Base-by-base conservation (phyloP, 2,888 invertebrate species). In the Syrphus vitripennis region DNA sequence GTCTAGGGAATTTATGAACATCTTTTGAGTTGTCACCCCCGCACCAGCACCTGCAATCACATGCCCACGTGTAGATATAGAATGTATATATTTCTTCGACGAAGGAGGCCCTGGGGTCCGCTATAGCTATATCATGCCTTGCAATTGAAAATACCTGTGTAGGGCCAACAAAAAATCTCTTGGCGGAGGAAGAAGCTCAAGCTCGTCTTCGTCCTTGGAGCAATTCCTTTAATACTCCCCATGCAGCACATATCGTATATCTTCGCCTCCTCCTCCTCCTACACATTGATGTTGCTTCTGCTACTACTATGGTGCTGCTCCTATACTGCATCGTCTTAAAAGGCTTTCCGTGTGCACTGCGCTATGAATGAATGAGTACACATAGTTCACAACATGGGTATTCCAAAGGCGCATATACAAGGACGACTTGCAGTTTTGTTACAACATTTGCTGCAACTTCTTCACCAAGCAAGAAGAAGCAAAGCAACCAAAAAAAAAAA, bases 301-400 rank as follows among this genome's bases (percentile, higher is more conserved):
- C 12, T 45, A 63, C 19, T 7, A 3, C 19, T 10, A 29, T 31
- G 31, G 6, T 31, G 21, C 21, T 50, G 24, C 50, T 50, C 26
- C 63, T 12, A n/a, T n/a, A 12, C 37, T 53, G 72, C 53, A 76
- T 77, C 84, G 84, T 81, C 86, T 86, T 86, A 86, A 86, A 86
- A 86, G 86, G 86, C 86, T 86, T 86, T 86, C 65, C 82, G 70
- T 86, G 86, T 86, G 86, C 86, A 82, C 14, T 72, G 69, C 77
- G 67, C 76, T 86, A 86, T 86, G 84, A 86, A 86, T 81, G 84
- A 86, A 86, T 81, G 84, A 86, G 81, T 81, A 42, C 72, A 83
- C 55, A 82, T 40, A 78, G 65, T 74, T 48, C 71, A 78, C 50
- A 83, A 78, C 84, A 81, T 69, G 76, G 55, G 53, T 81, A 77